Percentiles rank a stretch among this genome's conserved stretches.
These are phyloP conservation scores for Masticophis lateralis DNA, from an alignment of 2,797 vertebrate species.

Conservation along the genomic window DNA sequence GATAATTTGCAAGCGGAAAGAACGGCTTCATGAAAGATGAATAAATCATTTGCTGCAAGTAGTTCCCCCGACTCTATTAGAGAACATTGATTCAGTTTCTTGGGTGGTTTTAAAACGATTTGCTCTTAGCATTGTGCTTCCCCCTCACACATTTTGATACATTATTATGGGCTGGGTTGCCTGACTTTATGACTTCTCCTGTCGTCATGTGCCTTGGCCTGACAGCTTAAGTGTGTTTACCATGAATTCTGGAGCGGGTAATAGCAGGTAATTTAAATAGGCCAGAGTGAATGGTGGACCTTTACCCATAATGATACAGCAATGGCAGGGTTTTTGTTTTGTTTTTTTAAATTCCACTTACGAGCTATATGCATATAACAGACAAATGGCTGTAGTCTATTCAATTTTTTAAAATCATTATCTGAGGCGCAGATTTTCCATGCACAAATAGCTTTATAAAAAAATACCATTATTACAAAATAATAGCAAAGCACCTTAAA, in stretches of 20 bases:
- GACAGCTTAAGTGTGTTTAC: slow-evolving; percentile 70
- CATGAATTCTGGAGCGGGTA: slow-evolving; percentile 51
- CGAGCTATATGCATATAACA: slow-evolving; percentile 56
- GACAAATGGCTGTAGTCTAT: slow-evolving; percentile 50
- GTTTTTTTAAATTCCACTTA: slow-evolving; percentile 39
- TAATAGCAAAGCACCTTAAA: not conserved
- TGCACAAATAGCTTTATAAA: slow-evolving; percentile 48
- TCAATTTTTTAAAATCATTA: slow-evolving; percentile 25
- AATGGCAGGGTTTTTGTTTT: slow-evolving; percentile 23
- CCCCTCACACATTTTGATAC: slow-evolving; percentile 63
- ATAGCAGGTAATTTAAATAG: slow-evolving; percentile 69
- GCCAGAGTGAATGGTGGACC: slow-evolving; percentile 57
- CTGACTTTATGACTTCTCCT: slow-evolving; percentile 66
- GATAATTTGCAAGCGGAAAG: slow-evolving; percentile 58
- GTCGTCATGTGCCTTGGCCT: slow-evolving; percentile 56
- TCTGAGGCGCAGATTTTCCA: slow-evolving; percentile 50
- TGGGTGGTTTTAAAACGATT: slow-evolving; percentile 65
- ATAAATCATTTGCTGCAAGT: slow-evolving; percentile 63
- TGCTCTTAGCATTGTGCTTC: slow-evolving; percentile 67
- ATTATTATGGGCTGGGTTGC: slow-evolving; percentile 67
- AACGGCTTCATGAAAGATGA: slow-evolving; percentile 54
- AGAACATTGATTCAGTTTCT: slow-evolving; percentile 66
- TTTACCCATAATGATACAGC: slow-evolving; percentile 59
- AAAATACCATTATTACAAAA: slow-evolving; percentile 16
- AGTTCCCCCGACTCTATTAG: slow-evolving; percentile 60